phyloP scores from a whole-genome alignment of 1,140 invertebrate genomes.

The Drosophila aff. region DNA sequence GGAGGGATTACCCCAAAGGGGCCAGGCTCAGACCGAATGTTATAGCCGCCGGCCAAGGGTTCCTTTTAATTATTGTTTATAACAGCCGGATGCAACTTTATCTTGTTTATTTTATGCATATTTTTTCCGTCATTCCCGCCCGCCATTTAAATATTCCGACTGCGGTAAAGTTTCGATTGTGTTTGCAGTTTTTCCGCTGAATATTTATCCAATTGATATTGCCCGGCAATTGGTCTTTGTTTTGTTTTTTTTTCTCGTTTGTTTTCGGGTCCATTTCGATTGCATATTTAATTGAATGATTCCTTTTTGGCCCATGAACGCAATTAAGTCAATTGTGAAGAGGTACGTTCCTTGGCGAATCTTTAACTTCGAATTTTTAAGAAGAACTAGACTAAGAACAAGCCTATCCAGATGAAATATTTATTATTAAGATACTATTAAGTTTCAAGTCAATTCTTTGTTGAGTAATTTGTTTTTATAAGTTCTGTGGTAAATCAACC shows the following conservation, averaged over 20 bases:
- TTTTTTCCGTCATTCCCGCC: conserved; percentile 11
- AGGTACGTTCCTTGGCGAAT: not conserved
- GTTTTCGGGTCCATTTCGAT: conserved; percentile 52
- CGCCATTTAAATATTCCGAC: conserved; percentile 67
- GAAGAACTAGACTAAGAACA: not conserved
- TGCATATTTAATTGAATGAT: conserved; percentile 75
- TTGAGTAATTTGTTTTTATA: not conserved
- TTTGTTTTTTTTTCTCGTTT: conserved; percentile 43
- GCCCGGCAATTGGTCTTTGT: conserved; percentile 60
- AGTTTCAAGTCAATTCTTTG: not conserved
- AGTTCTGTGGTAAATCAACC: not conserved
- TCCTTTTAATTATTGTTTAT: conserved; percentile 82
- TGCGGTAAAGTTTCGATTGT: conserved; percentile 70
- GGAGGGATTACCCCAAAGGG: conserved; percentile 38
- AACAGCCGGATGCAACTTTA: conserved; percentile 72
- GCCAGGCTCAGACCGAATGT: conserved; percentile 26
- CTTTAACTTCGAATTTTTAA: not conserved
- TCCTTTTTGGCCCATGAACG: conserved; percentile 9
- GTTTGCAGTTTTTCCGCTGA: conserved; percentile 57
- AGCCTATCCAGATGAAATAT: not conserved
- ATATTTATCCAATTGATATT: conserved; percentile 72
- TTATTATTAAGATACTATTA: not conserved
- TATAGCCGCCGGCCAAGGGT: conserved; percentile 49
- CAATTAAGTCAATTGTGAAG: conserved; percentile 22
- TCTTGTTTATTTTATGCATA: conserved; percentile 47